Evolutionary conservation across 2,888 invertebrate genomes (phyloP).

Genomic region (Eilema caniola): DNA sequence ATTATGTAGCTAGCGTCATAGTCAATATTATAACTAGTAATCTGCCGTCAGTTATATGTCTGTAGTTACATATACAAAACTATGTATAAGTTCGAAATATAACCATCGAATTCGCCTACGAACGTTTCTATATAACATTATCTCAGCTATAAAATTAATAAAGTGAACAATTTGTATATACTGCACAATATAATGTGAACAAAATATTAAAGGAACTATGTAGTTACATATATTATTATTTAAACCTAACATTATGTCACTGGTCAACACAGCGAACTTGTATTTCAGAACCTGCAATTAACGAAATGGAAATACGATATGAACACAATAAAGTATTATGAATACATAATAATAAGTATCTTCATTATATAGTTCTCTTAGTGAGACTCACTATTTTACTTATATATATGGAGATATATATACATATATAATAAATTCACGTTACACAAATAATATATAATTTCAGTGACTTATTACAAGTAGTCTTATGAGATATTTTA

Average conservation of each 20-base stretch:
- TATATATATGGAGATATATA: conserved; percentile 24
- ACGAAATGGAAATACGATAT: conserved; percentile 43
- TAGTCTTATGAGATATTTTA: conserved; percentile 36
- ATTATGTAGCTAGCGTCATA: conserved; percentile 69
- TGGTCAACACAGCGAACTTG: conserved; percentile 34
- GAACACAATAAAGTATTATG: conserved; percentile 43
- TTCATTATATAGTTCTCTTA: conserved; percentile 35
- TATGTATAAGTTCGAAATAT: conserved; percentile 29
- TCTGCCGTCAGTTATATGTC: conserved; percentile 44
- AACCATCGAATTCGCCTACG: conserved; percentile 35
- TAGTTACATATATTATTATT: conserved; percentile 27
- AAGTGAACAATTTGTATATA: conserved; percentile 41
- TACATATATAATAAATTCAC: conserved; percentile 46
- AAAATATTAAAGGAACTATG: conserved; percentile 49
- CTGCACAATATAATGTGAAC: conserved; percentile 47
- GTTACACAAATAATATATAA: conserved; percentile 39
- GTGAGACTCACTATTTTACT: conserved; percentile 14
- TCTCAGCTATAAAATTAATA: conserved; percentile 38
- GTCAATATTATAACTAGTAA: conserved; percentile 61
- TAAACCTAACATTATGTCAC: conserved; percentile 42
- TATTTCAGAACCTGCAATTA: conserved; percentile 32
- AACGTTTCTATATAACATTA: conserved; percentile 33
- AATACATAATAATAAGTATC: conserved; percentile 38
- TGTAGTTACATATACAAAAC: conserved; percentile 36
- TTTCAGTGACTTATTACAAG: conserved; percentile 34